phyloP scores from a whole-genome alignment of 1,140 invertebrate genomes.

The Spodoptera frugiperda region DNA sequence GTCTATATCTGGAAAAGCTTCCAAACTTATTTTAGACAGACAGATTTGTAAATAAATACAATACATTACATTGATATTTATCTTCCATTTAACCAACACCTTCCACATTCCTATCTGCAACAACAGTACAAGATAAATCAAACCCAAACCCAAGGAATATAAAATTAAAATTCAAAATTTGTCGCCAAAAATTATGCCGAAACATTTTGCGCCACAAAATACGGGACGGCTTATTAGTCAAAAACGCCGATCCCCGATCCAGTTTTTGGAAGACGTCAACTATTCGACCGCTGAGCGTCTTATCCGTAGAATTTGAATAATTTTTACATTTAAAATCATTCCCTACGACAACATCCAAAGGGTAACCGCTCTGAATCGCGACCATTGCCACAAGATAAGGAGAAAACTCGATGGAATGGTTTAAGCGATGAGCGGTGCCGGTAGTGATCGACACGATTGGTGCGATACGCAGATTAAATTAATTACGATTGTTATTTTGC shows the following conservation, averaged over 20 bases:
- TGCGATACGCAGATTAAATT: too few species aligned
- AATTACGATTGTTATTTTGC: too few species aligned
- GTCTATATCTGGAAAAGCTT: too few species aligned
- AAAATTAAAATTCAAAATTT: slow-evolving; percentile 46
- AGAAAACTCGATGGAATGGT: slow-evolving; percentile 64
- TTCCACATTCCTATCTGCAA: neutral
- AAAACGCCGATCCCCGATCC: slow-evolving; percentile 66
- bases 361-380: slow-evolving; percentile 83
- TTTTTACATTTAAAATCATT: slow-evolving; percentile 87
- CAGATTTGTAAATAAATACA: too few species aligned
- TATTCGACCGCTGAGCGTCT: slow-evolving; percentile 75
- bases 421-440: slow-evolving; percentile 44
- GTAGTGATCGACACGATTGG: too few species aligned
- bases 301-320: slow-evolving; percentile 84
- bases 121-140: neutral
- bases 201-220: slow-evolving; percentile 36
- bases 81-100: neutral
- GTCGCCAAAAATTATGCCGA: slow-evolving; percentile 44
- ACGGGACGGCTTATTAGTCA: slow-evolving; percentile 56
- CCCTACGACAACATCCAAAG: slow-evolving; percentile 84
- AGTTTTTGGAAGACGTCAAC: slow-evolving; percentile 59
- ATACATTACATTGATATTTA: too few species aligned
- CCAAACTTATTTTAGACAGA: too few species aligned
- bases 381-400: slow-evolving; percentile 83
- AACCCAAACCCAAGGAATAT: neutral